Conservation (phyloP, 1,140 invertebrate species). For the Papilio polyxenes region DNA sequence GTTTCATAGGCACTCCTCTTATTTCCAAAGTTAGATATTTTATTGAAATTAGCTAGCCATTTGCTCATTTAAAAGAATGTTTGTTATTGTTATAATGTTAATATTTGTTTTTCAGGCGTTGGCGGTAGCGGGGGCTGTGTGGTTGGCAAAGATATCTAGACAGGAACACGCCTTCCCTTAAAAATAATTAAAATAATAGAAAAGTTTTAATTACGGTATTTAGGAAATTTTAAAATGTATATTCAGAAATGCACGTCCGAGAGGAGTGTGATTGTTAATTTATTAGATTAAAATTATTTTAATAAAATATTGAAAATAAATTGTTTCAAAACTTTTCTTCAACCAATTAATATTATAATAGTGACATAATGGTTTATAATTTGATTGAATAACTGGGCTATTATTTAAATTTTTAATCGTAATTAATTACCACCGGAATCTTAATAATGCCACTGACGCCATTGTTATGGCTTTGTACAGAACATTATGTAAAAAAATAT, state of each 20-base stretch:
- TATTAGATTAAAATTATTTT: slow-evolving; percentile 26
- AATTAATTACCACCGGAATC: not conserved
- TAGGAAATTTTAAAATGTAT: slow-evolving; percentile 17
- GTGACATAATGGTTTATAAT: not conserved
- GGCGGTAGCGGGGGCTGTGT: slow-evolving; percentile 63
- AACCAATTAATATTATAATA: not conserved
- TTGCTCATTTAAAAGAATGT: no score
- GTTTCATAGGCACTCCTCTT: no score
- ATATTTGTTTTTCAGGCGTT: slow-evolving; percentile 59
- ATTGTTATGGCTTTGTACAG: not conserved
- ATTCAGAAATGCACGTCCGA: not conserved
- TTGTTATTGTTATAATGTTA: slow-evolving; percentile 8
- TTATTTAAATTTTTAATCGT: no score
- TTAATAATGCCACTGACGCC: not conserved
- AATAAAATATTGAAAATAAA: not conserved
- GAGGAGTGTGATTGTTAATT: slow-evolving; percentile 29
- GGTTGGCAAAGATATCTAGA: slow-evolving; percentile 70
- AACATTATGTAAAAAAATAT: no score
- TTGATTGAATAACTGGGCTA: no score
- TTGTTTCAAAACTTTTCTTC: not conserved
- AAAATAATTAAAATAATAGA: slow-evolving; percentile 28
- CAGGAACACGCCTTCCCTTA: slow-evolving; percentile 63
- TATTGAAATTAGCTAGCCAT: no score
- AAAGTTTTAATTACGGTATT: slow-evolving; percentile 4
- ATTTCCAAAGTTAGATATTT: no score